Conservation (phyloP, 30 jellyfish, hydroid and myxozoan species). For the Aurelia coerulea region DNA sequence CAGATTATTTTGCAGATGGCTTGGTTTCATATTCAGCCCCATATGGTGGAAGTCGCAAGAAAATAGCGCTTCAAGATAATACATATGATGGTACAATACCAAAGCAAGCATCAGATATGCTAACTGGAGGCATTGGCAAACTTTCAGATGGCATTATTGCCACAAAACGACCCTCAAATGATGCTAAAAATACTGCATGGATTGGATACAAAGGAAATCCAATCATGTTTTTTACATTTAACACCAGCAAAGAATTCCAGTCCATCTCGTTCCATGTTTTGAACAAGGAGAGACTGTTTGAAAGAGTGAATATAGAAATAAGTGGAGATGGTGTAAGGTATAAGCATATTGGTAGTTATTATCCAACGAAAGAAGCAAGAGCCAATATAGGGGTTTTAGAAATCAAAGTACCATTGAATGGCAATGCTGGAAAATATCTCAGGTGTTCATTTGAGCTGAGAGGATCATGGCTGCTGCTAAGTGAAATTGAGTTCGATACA, state of each 20-base stretch:
- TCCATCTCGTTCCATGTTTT: constrained; percentile 47
- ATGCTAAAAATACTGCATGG: constrained; percentile 39
- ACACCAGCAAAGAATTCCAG: constrained; percentile 28
- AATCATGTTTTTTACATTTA: constrained; percentile 40
- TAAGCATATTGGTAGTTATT: constrained; percentile 28
- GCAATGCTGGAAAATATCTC: constrained; percentile 50
- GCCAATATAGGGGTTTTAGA: constrained; percentile 30
- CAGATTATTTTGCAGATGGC: constrained; percentile 50
- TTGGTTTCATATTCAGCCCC: constrained; percentile 77
- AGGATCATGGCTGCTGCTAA: constrained; percentile 71
- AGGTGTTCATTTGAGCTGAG: constrained; percentile 51
- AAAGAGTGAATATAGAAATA: constrained; percentile 32
- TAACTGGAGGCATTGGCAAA: constrained; percentile 77
- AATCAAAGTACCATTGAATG: constrained; percentile 41
- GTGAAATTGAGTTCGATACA: constrained; percentile 86
- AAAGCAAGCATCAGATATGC: constrained; percentile 13
- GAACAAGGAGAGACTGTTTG: constrained; percentile 26
- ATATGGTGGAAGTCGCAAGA: constrained; percentile 56
- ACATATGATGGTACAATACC: constrained; percentile 58
- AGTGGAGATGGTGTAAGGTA: constrained; percentile 42
- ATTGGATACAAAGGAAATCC: constrained; percentile 63
- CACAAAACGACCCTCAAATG: constrained; percentile 25
- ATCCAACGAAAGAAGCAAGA: constrained; percentile 29
- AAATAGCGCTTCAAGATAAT: constrained; percentile 46
- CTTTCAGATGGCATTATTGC: constrained; percentile 71